Evolutionary conservation across 2,113 vertebrate genomes (phyloP).

Genomic region (Scytalopus superciliaris): DNA sequence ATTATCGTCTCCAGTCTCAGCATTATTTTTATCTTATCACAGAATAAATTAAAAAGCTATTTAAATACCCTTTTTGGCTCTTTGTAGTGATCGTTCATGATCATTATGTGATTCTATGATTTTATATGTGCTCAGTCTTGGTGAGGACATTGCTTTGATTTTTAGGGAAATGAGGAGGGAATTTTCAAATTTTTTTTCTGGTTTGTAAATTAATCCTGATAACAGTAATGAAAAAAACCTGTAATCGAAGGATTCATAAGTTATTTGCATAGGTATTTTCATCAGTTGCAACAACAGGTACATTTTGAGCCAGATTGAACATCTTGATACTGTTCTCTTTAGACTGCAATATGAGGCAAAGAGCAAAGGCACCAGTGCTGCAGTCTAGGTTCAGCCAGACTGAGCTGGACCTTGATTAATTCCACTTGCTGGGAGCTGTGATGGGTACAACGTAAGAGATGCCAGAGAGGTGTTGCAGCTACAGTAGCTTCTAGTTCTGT

Average conservation of each 20-base stretch:
- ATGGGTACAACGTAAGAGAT: neutral
- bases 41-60: neutral
- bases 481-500: neutral
- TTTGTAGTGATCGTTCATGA: neutral
- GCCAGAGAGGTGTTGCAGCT: neutral
- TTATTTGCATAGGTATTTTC: neutral
- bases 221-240: neutral
- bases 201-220: neutral
- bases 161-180: neutral
- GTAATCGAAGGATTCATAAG: neutral
- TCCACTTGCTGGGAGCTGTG: neutral
- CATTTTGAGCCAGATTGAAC: neutral
- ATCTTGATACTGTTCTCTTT: neutral
- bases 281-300: neutral
- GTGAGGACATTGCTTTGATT: neutral
- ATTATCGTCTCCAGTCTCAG: neutral
- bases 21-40: neutral
- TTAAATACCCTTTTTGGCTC: neutral
- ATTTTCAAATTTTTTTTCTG: neutral
- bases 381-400: neutral
- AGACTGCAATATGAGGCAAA: neutral
- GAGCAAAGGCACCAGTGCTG: neutral
- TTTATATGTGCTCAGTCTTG: neutral
- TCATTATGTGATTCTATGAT: neutral
- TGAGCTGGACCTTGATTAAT: neutral